A percentile compares a stretch with the other conserved stretches of the same genome.
These are phyloP conservation scores for Luidia sarsii DNA, from an alignment of 53 echinoderm and acorn worm species.

Conservation along the genomic window DNA sequence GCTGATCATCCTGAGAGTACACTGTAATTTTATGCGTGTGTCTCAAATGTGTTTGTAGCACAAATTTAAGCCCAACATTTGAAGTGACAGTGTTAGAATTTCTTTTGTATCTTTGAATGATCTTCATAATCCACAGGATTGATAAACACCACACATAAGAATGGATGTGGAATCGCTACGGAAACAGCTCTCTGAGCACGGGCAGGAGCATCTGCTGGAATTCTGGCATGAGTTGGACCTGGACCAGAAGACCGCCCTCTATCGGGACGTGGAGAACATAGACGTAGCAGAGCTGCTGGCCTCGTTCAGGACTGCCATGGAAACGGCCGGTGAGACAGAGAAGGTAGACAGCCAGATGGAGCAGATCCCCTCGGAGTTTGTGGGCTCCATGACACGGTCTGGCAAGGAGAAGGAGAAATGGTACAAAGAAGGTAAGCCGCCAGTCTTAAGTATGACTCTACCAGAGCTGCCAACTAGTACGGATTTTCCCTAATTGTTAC, in stretches of 20 bases:
- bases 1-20: no score
- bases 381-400: constrained; percentile 88
- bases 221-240: constrained; percentile 83
- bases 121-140: background rate
- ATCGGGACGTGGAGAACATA: constrained; percentile 74
- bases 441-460: no score
- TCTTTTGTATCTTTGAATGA: background rate
- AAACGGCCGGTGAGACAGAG: constrained; percentile 52
- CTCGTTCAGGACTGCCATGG: constrained; percentile 77
- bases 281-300: constrained; percentile 72
- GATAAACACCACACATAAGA: constrained; percentile 8
- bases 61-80: background rate
- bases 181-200: constrained; percentile 64
- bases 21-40: no score
- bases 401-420: constrained; percentile 82
- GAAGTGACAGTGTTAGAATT: background rate
- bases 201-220: constrained; percentile 90
- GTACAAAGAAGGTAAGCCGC: constrained; percentile 83
- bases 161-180: constrained; percentile 83
- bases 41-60: no score
- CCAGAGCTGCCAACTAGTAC: no score
- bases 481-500: no score
- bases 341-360: constrained; percentile 93
- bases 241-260: constrained; percentile 69
- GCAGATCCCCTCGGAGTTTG: constrained; percentile 80